phyloP scores from a whole-genome alignment of 2,113 vertebrate species.

The Myodes glareolus region DNA sequence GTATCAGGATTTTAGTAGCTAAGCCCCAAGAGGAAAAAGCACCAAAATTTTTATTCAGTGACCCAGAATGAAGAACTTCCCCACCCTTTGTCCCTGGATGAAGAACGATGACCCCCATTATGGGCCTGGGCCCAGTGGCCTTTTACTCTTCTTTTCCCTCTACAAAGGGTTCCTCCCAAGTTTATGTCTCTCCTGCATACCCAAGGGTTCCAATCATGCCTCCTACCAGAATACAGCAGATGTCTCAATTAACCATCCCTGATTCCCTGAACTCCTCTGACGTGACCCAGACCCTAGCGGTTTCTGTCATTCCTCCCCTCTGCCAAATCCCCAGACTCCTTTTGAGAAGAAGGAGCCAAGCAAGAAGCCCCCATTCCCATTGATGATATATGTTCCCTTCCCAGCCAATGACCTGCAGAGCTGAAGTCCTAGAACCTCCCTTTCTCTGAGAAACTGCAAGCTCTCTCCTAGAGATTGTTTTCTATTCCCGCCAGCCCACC shows the following conservation, averaged over 20 bases:
- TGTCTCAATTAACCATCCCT: not conserved
- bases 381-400: not conserved
- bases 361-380: not conserved
- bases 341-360: not conserved
- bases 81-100: no score
- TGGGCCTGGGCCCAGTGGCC: no score
- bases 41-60: no score
- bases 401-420: not conserved
- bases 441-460: not conserved
- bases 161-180: no score
- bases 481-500: not conserved
- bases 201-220: no score
- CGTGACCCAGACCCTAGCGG: not conserved
- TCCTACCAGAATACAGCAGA: not conserved
- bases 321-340: not conserved
- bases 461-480: not conserved
- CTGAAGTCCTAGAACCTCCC: not conserved
- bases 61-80: no score
- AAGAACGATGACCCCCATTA: no score
- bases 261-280: not conserved
- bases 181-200: no score
- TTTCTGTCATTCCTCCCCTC: not conserved
- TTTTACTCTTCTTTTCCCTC: no score
- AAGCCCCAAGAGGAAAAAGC: no score
- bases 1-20: no score